Conservation (phyloP, 1,140 invertebrate genomes). For the Yoshiicerus persimilis region DNA sequence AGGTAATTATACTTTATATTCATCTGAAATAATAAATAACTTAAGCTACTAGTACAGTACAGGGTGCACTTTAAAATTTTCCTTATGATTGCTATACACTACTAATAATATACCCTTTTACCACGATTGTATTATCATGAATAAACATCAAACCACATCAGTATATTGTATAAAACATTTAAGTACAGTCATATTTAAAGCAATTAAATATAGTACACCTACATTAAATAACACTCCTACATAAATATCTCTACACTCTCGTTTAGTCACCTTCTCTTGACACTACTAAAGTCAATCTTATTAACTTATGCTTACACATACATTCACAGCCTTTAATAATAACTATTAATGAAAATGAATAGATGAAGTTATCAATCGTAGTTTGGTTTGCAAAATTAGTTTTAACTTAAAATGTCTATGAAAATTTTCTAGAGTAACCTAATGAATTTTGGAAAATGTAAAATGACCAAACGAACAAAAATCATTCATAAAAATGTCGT, state of each 20-base stretch:
- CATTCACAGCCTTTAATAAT: no score
- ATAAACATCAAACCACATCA: background rate
- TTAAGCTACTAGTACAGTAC: background rate
- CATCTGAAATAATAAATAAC: background rate
- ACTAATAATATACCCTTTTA: background rate
- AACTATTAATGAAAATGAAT: no score
- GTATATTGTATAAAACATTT: slow-evolving; percentile 3
- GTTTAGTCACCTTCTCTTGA: background rate
- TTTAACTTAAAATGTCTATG: background rate
- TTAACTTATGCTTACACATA: background rate
- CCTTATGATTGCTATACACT: background rate
- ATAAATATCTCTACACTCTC: background rate
- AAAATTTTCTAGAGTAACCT: background rate
- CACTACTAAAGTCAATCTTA: background rate
- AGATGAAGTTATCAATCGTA: no score
- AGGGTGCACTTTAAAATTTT: background rate
- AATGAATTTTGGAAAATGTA: background rate
- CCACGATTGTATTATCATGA: background rate
- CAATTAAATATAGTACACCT: background rate
- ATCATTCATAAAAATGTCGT: slow-evolving; percentile 20
- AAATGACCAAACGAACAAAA: slow-evolving; percentile 15
- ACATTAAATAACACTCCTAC: background rate
- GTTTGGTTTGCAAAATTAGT: no score
- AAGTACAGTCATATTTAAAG: background rate
- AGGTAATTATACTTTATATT: background rate